Conservation (phyloP, 1,140 invertebrate species). For the Carposina sasakii region DNA sequence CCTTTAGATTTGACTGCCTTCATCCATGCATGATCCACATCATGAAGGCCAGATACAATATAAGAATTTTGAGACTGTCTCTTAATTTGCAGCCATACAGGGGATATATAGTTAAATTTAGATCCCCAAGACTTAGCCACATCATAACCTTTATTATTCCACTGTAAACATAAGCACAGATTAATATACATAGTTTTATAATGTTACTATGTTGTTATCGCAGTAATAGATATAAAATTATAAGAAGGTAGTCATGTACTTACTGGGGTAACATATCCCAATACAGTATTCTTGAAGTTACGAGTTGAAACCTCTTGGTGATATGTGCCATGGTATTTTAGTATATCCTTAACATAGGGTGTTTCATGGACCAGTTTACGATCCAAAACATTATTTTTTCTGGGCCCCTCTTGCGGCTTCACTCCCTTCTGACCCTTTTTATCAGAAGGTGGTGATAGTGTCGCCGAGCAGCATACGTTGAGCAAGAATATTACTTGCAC, state of each 20-base stretch:
- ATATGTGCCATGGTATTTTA: conserved; percentile 83
- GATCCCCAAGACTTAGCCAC: conserved; percentile 90
- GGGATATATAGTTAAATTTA: conserved; percentile 93
- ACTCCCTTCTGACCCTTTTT: conserved; percentile 65
- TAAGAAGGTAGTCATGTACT: conserved; percentile 19
- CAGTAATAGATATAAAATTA: neutral
- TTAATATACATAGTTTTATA: neutral
- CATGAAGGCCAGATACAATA: conserved; percentile 80
- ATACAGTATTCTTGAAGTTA: conserved; percentile 80
- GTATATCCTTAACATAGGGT: conserved; percentile 80
- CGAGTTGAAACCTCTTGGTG: conserved; percentile 78
- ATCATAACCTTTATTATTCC: conserved; percentile 96
- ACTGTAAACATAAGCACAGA: conserved; percentile 76
- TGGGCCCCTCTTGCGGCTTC: conserved; percentile 75
- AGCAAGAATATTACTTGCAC: conserved; percentile 45
- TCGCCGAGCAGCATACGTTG: conserved; percentile 54
- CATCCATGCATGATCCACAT: conserved; percentile 90
- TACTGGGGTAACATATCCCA: conserved; percentile 94
- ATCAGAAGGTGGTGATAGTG: conserved; percentile 69
- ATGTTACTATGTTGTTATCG: neutral
- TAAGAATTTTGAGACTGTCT: conserved; percentile 75
- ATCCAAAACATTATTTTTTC: conserved; percentile 79
- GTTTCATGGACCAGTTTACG: conserved; percentile 79
- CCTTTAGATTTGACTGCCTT: conserved; percentile 77
- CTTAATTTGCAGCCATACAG: conserved; percentile 94